These are phyloP conservation scores for Thera britannica DNA, from an alignment of 2,888 invertebrate species.

Conservation along the genomic window DNA sequence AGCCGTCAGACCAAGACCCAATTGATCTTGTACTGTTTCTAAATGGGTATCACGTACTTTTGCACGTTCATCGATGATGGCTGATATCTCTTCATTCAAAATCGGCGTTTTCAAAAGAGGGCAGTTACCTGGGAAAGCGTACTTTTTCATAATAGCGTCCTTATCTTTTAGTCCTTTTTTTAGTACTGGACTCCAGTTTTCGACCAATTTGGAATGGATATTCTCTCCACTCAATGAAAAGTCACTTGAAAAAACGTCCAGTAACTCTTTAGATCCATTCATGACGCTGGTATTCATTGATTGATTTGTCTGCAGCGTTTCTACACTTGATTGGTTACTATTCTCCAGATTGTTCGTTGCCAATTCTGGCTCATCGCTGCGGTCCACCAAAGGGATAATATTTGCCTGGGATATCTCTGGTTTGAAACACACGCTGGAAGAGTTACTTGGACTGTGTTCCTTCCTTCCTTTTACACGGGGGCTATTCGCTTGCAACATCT, in stretches of 20 bases:
- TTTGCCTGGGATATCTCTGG: too few relatives aligned
- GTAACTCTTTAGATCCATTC: too few relatives aligned
- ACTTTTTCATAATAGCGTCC: background rate
- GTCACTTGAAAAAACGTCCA: background rate
- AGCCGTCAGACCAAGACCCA: background rate
- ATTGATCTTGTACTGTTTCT: background rate
- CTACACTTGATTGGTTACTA: too few relatives aligned
- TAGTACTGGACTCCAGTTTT: background rate
- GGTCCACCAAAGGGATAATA: too few relatives aligned
- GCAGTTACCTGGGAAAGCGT: slow-evolving; percentile 10
- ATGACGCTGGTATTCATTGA: too few relatives aligned
- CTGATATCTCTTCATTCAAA: slow-evolving; percentile 8
- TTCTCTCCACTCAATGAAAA: background rate
- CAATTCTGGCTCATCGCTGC: too few relatives aligned
- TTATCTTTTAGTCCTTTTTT: background rate
- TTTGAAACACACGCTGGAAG: too few relatives aligned
- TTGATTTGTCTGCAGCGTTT: too few relatives aligned
- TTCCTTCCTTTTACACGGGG: too few relatives aligned
- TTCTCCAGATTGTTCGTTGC: too few relatives aligned
- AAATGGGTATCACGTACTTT: background rate
- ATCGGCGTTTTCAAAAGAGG: slow-evolving; percentile 5
- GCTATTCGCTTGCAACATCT: too few relatives aligned
- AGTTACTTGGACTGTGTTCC: too few relatives aligned
- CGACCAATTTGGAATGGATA: background rate
- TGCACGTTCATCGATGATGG: background rate